Evolutionary conservation across 2,797 vertebrate species (phyloP), one percentile per base, ranked within the genome.

Genomic region (Channallabes apus): DNA sequence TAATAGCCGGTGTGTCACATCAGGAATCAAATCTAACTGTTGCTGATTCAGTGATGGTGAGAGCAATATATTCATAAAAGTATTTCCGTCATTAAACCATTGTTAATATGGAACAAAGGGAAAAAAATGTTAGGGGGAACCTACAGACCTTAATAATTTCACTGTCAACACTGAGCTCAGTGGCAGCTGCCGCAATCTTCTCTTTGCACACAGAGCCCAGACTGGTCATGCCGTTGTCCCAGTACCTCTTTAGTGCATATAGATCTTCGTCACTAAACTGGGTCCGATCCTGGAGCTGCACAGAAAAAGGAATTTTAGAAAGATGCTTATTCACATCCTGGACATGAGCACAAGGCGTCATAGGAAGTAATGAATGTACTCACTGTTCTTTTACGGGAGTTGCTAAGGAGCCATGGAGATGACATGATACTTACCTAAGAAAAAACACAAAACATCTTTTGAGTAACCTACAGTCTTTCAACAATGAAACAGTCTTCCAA

Each of bases 171-270:
- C 93, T 97, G 91, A 99, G 96, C 87, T 99, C 96, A 84, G 94
- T 95, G 78, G 97, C 96, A 84, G 99, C 98, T 54, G 98, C 97
- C 68, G 96, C 96, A 91, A 99, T 99, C 95, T 99, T 99, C 92
- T 99, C 97, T 93, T 96, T 95, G 94, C 98, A 99, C 87, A 99
- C 96, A 46, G 97, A 98, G 87, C 98, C 98, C 93, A 99, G 94
- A 90, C 98, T 99, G 91, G 98, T 99, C 98, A 99, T 99, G 89
- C 98, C 98, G 89, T 97, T 95, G 92, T 99, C 98, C 98, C 98
- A 99, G 92, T 97, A 99, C 87, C 97, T 97, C 95, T 99, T 99
- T 89, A 99, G 95, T 27, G 96, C 96, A 87, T 96, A 92, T 89
- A 99, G 94, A 92, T 99, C 98, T 90, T 90, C 95, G 83, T 99